Percentiles rank a stretch among this genome's conserved stretches.
phyloP scores from a whole-genome alignment of 2,113 vertebrate species.

The Myotis davidii region DNA sequence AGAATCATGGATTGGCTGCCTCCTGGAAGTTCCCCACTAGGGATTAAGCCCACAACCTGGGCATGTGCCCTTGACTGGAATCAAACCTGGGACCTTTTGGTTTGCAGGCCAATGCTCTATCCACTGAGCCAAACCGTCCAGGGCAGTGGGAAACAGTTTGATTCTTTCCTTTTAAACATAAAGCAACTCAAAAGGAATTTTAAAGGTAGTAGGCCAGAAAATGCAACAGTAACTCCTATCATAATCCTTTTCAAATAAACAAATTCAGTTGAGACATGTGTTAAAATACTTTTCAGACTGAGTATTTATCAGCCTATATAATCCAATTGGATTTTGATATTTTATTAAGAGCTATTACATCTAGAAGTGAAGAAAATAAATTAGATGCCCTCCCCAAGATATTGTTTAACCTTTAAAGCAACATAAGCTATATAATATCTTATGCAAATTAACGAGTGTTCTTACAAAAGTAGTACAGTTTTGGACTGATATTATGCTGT shows the following conservation, averaged over 20 bases:
- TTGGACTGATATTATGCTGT: constrained; percentile 74
- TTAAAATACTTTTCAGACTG: constrained; percentile 71
- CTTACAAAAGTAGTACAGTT: constrained; percentile 77
- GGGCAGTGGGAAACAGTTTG: constrained; percentile 57
- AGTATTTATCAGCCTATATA: constrained; percentile 71
- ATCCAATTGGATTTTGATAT: constrained; percentile 62
- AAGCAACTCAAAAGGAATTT: constrained; percentile 67
- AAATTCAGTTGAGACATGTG: constrained; percentile 64
- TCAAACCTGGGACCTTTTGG: too few species aligned
- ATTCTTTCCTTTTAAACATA: constrained; percentile 65
- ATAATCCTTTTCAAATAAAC: constrained; percentile 76
- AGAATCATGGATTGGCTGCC: too few species aligned
- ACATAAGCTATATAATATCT: constrained; percentile 81
- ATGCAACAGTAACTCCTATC: constrained; percentile 68
- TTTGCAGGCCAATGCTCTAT: too few species aligned
- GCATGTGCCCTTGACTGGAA: too few species aligned
- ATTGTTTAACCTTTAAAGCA: constrained; percentile 68
- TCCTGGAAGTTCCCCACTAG: too few species aligned
- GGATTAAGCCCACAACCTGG: too few species aligned
- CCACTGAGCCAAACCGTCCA: too few species aligned
- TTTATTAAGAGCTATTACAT: constrained; percentile 50
- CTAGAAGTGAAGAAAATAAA: constrained; percentile 83
- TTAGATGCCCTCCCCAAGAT: constrained; percentile 72
- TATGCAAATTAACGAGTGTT: constrained; percentile 79
- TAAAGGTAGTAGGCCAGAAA: constrained; percentile 67